Percentiles rank a stretch among this genome's conserved stretches.
phyloP scores from a whole-genome alignment of 2,888 invertebrate genomes.

The Heliconius charithonia region DNA sequence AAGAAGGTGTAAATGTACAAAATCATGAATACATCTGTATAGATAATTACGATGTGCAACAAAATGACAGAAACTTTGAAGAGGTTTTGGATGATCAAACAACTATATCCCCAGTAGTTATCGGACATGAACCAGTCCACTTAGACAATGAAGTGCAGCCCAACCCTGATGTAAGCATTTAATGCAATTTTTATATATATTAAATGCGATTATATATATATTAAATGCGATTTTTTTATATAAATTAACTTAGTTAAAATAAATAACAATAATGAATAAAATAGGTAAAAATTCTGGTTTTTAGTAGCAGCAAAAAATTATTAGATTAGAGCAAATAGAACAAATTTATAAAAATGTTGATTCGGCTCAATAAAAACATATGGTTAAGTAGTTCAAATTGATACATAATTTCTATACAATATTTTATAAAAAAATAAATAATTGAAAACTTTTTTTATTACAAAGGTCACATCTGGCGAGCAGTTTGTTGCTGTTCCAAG shows the following conservation, averaged over 20 bases:
- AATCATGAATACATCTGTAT: slow-evolving; percentile 59
- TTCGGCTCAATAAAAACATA: background rate
- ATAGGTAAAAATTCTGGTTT: background rate
- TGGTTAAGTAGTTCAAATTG: background rate
- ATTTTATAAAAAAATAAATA: background rate
- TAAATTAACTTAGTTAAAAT: background rate
- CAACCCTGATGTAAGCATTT: slow-evolving; percentile 64
- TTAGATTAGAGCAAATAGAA: too few relatives aligned
- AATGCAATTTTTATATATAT: too few relatives aligned
- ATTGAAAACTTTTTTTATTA: slow-evolving; percentile 40
- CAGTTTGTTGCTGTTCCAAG: slow-evolving; percentile 79
- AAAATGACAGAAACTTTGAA: slow-evolving; percentile 42
- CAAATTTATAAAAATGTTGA: too few relatives aligned
- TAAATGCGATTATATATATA: background rate
- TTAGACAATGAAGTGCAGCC: slow-evolving; percentile 73
- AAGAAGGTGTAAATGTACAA: slow-evolving; percentile 56
- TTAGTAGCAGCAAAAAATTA: background rate
- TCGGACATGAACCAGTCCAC: slow-evolving; percentile 58
- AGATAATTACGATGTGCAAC: slow-evolving; percentile 49
- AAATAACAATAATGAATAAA: too few relatives aligned
- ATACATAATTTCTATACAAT: background rate
- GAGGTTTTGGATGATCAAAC: slow-evolving; percentile 42
- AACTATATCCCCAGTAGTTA: slow-evolving; percentile 48
- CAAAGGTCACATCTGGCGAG: slow-evolving; percentile 77
- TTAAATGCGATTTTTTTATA: background rate